Percentiles rank a stretch among this genome's conserved stretches.
Evolutionary conservation across 2,113 vertebrate genomes (phyloP).

Genomic region (Protomyctophum bolini): DNA sequence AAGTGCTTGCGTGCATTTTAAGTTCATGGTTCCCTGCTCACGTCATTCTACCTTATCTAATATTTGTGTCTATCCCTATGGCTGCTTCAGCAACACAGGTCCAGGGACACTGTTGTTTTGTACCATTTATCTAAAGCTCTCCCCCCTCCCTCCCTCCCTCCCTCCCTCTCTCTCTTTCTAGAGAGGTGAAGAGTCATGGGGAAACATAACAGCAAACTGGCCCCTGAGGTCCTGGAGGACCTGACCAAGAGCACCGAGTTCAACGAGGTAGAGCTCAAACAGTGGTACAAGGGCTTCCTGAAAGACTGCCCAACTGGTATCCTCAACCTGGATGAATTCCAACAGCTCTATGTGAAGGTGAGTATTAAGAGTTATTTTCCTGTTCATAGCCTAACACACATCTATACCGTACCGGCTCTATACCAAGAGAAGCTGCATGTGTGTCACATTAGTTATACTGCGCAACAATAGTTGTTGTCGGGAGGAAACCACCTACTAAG

Average conservation of each 20-base stretch:
- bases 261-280: conserved; percentile 96
- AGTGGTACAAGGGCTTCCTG: conserved; percentile 99
- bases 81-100: conserved; percentile 18
- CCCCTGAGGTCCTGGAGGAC: conserved; percentile 95
- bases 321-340: conserved; percentile 97
- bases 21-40: no score
- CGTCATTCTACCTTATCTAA: no score
- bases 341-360: conserved; percentile 98
- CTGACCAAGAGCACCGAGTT: conserved; percentile 95
- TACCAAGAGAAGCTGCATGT: no score
- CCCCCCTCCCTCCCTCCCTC: background rate
- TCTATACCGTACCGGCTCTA: no score
- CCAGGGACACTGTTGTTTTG: conserved; percentile 35
- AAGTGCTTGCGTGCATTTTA: background rate
- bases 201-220: conserved; percentile 97
- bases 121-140: conserved; percentile 3
- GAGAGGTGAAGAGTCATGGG: conserved; percentile 84
- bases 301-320: conserved; percentile 97
- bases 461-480: no score
- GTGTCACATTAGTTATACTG: no score
- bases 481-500: no score
- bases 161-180: conserved; percentile 5
- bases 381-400: no score
- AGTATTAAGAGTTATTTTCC: conserved; percentile 8
- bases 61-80: conserved; percentile 5